Conservation (phyloP, 2,113 vertebrate genomes). For the Pelodiscus sinensis region DNA sequence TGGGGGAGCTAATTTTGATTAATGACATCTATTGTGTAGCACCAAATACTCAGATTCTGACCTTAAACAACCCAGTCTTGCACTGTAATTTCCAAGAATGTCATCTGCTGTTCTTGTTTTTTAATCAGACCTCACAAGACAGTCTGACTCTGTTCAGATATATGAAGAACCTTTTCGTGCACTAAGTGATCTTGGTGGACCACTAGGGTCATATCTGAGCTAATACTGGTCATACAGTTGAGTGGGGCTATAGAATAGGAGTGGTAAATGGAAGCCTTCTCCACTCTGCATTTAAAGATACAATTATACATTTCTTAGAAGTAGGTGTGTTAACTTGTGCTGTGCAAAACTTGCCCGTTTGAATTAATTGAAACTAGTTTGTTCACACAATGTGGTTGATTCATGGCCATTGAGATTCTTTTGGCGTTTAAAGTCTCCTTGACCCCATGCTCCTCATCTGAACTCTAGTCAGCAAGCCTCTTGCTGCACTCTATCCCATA, state of each 20-base stretch:
- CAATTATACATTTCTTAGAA: not conserved
- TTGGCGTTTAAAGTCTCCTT: not conserved
- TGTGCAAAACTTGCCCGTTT: not conserved
- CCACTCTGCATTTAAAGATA: not conserved
- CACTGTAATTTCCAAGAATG: not conserved
- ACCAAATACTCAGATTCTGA: conserved; percentile 31
- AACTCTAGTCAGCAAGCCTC: not conserved
- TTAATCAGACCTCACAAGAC: not conserved
- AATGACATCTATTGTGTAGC: not conserved
- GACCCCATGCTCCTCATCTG: not conserved
- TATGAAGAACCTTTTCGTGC: not conserved
- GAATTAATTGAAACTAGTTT: not conserved
- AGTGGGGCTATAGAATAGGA: not conserved
- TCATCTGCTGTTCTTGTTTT: not conserved
- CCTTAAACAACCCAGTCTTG: not conserved
- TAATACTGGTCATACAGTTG: not conserved
- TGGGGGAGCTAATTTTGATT: conserved; percentile 18
- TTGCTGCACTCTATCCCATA: not conserved
- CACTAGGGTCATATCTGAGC: not conserved
- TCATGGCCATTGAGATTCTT: not conserved
- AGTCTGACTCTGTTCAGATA: not conserved
- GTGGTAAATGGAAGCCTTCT: not conserved
- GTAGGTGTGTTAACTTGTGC: not conserved
- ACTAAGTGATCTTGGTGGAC: not conserved
- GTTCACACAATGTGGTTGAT: not conserved